Evolutionary conservation across 2,797 vertebrate species (phyloP), one percentile per base, ranked within the genome.

Genomic region (Chloroceryle inda): DNA sequence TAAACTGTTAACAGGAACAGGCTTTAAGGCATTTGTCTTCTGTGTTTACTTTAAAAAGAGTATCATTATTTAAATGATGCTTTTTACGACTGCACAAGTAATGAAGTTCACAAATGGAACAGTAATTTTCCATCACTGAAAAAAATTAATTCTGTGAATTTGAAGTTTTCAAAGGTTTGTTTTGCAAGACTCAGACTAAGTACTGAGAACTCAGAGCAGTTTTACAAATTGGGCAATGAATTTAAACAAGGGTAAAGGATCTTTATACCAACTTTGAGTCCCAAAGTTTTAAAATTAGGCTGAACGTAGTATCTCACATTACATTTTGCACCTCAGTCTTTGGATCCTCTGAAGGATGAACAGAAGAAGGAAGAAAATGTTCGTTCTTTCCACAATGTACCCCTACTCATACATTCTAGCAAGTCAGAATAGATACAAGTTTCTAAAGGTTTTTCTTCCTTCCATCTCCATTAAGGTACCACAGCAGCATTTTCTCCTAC

Each of bases 1-100:
- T 66, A 86, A 94, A 94, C 85, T 91, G 61, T 68, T 89, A 95
- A 47, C 35, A 88, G 29, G 23, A 95, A 85, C n/a, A 72, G 62
- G 16, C 58, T 92, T 91, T 55, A 68, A 85, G 31, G 88, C 53
- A 83, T 94, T 89, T 88, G 33, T 88, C 79, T 88, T 89, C 72
- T 31, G 17, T 69, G 20, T 76, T 94, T 81, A 67, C 61, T 91
- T 92, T 68, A 22, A 89, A 85, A 85, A 81, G 22, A 75, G 33
- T 37, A 96, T 78, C 22, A 50, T 89, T 86, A 83, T 89, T 88
- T 80, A 89, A 86, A 84, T 44, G 7, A 88, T 66, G 33, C 16
- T 93, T 93, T 94, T 94, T 88, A 86, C 66, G 50, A 84, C 26
- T 88, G 58, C 35, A 84, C 16, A 66, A 88, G 16, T 69, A 83